A percentile compares a stretch with the other conserved stretches of the same genome.
These are phyloP conservation scores for Aelia acuminata DNA, from an alignment of 2,888 invertebrate genomes.

Conservation along the genomic window DNA sequence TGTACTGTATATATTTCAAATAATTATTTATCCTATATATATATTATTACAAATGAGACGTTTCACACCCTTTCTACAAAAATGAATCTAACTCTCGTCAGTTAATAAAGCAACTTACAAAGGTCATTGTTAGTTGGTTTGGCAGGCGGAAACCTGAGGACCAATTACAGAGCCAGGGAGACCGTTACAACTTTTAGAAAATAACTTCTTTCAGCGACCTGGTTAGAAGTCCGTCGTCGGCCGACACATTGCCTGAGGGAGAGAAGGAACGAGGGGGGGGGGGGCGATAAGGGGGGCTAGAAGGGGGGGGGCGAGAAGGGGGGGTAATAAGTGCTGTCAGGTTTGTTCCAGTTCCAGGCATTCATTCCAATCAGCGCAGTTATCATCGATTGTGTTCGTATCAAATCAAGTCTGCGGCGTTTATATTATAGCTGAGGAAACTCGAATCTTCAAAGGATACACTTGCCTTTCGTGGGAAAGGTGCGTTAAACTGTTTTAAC, in stretches of 20 bases:
- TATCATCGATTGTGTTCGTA: not conserved
- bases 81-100: not conserved
- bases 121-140: slow-evolving; percentile 16
- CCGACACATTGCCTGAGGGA: not conserved
- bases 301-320: not conserved
- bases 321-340: not conserved
- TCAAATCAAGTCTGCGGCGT: not conserved
- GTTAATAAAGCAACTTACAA: not conserved
- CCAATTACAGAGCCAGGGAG: not conserved
- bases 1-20: no score
- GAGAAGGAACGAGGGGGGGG: no score
- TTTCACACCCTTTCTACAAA: no score
- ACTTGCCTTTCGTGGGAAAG: no score
- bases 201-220: slow-evolving; percentile 23
- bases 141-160: not conserved
- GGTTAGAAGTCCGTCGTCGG: not conserved
- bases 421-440: not conserved
- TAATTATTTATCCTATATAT: no score
- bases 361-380: not conserved
- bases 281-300: not conserved
- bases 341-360: not conserved
- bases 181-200: slow-evolving; percentile 35
- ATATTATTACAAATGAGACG: no score
- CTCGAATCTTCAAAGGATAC: not conserved
- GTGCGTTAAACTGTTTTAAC: no score